These are phyloP conservation scores for Pachymerium ferrugineum DNA, from an alignment of 2,888 invertebrate species.

Conservation along the genomic window DNA sequence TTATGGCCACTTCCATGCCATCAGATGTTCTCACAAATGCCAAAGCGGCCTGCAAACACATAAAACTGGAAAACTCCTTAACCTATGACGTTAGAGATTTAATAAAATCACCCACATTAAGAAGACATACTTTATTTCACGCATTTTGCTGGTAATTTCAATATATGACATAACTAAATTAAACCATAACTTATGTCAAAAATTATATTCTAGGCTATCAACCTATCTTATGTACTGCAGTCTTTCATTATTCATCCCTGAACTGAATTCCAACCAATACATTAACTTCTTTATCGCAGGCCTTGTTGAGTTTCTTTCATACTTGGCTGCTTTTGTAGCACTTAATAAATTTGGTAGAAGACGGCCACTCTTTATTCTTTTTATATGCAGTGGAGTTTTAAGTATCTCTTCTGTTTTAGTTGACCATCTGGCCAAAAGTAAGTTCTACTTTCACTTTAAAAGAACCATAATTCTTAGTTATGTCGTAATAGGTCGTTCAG, in stretches of 20 bases:
- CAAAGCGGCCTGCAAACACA: not conserved
- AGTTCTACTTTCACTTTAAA: not conserved
- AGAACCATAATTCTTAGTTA: not conserved
- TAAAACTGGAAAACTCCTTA: not conserved
- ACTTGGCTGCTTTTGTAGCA: constrained; percentile 38
- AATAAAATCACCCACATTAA: not conserved
- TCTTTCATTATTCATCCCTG: constrained; percentile 48
- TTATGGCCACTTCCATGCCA: not conserved
- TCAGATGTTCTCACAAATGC: not conserved
- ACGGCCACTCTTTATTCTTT: constrained; percentile 33
- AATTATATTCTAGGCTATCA: constrained; percentile 49
- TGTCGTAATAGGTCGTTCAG: not conserved
- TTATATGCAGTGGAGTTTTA: constrained; percentile 34
- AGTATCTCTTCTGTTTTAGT: constrained; percentile 35
- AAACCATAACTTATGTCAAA: constrained; percentile 40
- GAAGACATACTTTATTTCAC: constrained; percentile 10
- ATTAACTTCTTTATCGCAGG: constrained; percentile 52
- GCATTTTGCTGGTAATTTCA: constrained; percentile 19
- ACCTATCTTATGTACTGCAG: constrained; percentile 51
- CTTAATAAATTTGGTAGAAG: constrained; percentile 35
- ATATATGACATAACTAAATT: not conserved
- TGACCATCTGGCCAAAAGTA: constrained; percentile 35
- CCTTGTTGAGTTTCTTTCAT: constrained; percentile 50
- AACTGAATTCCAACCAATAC: constrained; percentile 51
- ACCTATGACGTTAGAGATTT: constrained; percentile 14